Evolutionary conservation across 2,113 vertebrate species (phyloP), one percentile per base, ranked within the genome.

Genomic region (Rynchops niger): DNA sequence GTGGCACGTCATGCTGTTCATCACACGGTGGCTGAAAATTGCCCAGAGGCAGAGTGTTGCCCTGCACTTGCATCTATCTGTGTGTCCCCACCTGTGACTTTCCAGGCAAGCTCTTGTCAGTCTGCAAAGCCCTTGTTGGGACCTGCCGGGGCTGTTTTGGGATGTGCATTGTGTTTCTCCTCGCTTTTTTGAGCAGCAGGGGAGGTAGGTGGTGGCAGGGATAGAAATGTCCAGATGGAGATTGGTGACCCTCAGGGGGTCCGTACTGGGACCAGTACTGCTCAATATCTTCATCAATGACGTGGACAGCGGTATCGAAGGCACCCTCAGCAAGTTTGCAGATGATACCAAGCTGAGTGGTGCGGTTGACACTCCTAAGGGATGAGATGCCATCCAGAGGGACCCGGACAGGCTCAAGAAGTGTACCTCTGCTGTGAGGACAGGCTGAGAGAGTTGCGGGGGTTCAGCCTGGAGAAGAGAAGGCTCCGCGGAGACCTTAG

Each of bases 31-130:
- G 59, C n/a, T 20, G 59, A 49, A 53, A 42, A 23, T 19, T 1
- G 5, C n/a, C 12, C 32, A 2, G 70, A 56, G 70, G 30, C 50
- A 26, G 47, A 82, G 27, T 34, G 50, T 63, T 3, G 1, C 63
- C 42, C 29, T n/a, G 52, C 3, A 0, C 8, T 38, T 2, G 2
- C 5, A 17, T 15, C 12, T 26, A 1, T 19, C 56, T n/a, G 4
- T 16, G 81, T 80, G 50, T 6, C 38, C 19, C 21, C 4, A 6
- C 25, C 36, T 17, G 34, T 5, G 25, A 3, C 9, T 42, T 59
- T 11, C 38, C 74, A 21, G 49, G 30, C 7, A 53, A 74, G 36
- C 36, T 52, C 61, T n/a, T 42, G n/a, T 12, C n/a, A 17, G 77
- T 30, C 32, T 36, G 42, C 25, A 30, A 45, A 69, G 20, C 47